These are phyloP conservation scores for Serilophus lunatus DNA, from an alignment of 2,113 vertebrate genomes.

Conservation along the genomic window DNA sequence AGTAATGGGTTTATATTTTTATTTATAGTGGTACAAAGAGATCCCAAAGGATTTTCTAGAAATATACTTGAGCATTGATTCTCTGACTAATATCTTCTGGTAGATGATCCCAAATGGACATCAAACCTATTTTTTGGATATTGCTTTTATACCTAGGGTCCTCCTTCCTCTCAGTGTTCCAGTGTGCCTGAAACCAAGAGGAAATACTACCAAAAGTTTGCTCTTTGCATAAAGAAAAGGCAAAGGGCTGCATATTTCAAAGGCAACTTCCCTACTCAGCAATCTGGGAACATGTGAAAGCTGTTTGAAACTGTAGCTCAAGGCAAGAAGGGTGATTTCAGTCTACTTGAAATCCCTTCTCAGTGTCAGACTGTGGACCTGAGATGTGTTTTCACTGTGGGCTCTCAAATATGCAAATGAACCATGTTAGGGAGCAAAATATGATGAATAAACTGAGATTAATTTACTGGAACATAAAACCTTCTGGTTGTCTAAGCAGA, in stretches of 20 bases:
- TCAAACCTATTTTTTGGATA: background rate
- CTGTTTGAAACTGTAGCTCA: background rate
- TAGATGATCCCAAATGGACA: background rate
- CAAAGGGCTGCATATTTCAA: background rate
- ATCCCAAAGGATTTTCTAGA: background rate
- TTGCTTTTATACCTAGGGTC: background rate
- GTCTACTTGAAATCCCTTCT: background rate
- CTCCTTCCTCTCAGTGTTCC: background rate
- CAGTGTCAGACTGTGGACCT: background rate
- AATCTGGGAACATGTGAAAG: background rate
- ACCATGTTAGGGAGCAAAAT: background rate
- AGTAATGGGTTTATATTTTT: background rate
- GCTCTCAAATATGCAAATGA: background rate
- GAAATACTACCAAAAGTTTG: background rate
- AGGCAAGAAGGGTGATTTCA: background rate
- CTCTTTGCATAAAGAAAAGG: background rate
- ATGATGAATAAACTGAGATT: background rate
- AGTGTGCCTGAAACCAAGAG: background rate
- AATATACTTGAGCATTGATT: background rate
- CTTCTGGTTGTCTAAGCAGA: background rate
- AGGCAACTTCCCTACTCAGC: background rate
- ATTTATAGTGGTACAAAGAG: background rate
- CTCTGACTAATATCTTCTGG: background rate
- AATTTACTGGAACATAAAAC: background rate
- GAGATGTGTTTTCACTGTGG: background rate